These are phyloP conservation scores for Atherinomorus stipes DNA, from an alignment of 2,113 vertebrate species.

Conservation along the genomic window DNA sequence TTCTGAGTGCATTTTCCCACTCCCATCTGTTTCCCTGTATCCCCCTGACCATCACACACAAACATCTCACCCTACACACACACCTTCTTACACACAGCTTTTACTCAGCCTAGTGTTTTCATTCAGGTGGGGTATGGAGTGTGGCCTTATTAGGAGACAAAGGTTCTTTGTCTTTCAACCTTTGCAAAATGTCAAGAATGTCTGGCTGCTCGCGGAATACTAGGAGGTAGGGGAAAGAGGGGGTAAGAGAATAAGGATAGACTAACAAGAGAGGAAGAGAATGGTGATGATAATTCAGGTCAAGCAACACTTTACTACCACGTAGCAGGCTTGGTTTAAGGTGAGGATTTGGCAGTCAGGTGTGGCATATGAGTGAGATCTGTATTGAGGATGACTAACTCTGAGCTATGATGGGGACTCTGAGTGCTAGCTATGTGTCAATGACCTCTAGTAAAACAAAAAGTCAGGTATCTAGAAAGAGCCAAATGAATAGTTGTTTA, in stretches of 20 bases:
- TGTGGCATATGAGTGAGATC: slow-evolving; percentile 28
- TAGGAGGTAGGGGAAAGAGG: slow-evolving; percentile 1
- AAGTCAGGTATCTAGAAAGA: not conserved
- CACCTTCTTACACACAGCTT: not conserved
- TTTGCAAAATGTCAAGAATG: slow-evolving; percentile 88
- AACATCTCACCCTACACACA: slow-evolving; percentile 9
- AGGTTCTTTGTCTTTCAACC: slow-evolving; percentile 87
- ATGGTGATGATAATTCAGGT: slow-evolving; percentile 57
- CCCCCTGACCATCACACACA: not conserved
- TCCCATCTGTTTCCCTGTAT: slow-evolving; percentile 10
- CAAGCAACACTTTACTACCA: slow-evolving; percentile 54
- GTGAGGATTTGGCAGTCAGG: slow-evolving; percentile 33
- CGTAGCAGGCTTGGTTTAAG: slow-evolving; percentile 34
- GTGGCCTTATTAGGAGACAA: slow-evolving; percentile 84
- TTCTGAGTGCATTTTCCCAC: slow-evolving; percentile 36
- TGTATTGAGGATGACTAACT: slow-evolving; percentile 19
- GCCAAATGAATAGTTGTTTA: not conserved
- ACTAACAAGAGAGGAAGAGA: slow-evolving; percentile 39
- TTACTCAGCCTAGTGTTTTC: slow-evolving; percentile 62
- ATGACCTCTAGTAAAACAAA: not conserved
- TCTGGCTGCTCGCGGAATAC: slow-evolving; percentile 66
- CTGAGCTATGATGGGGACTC: slow-evolving; percentile 29
- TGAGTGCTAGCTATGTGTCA: not conserved
- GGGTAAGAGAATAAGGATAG: slow-evolving; percentile 36
- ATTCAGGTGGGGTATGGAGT: slow-evolving; percentile 78